Conservation (phyloP, 2,888 invertebrate species). For the Schrankia costaestrigalis region DNA sequence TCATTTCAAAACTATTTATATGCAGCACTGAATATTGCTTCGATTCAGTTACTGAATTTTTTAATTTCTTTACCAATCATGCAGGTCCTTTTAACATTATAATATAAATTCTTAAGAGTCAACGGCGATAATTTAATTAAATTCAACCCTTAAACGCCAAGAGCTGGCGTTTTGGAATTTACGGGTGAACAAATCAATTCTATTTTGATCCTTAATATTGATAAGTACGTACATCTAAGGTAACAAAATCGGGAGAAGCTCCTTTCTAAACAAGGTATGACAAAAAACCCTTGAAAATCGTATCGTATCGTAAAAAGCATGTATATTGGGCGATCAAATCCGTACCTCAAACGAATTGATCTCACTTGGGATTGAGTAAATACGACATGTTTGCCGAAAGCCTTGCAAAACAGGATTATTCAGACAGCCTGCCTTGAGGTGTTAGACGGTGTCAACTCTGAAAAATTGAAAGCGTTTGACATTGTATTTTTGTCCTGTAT, state of each 20-base stretch:
- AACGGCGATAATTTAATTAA: too few species aligned
- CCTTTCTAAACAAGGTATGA: too few species aligned
- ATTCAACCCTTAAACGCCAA: too few species aligned
- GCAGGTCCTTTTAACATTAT: too few species aligned
- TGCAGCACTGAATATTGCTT: too few species aligned
- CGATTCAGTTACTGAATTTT: too few species aligned
- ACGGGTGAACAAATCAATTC: too few species aligned
- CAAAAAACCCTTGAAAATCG: slow-evolving; percentile 4
- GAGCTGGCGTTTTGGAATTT: too few species aligned
- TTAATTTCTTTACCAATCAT: too few species aligned
- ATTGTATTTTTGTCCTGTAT: too few species aligned
- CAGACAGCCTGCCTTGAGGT: slow-evolving; percentile 27
- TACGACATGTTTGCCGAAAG: slow-evolving; percentile 38
- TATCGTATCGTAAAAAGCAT: slow-evolving; percentile 13
- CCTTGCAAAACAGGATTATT: slow-evolving; percentile 40
- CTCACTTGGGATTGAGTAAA: slow-evolving; percentile 33
- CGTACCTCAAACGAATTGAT: slow-evolving; percentile 30
- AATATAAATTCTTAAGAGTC: too few species aligned
- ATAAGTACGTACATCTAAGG: neutral
- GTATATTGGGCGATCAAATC: slow-evolving; percentile 28
- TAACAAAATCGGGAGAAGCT: neutral
- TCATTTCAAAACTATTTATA: too few species aligned
- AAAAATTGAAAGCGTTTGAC: slow-evolving; percentile 22
- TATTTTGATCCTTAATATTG: neutral
- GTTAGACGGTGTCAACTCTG: slow-evolving; percentile 27